Percentiles rank a stretch among this genome's conserved stretches.
Evolutionary conservation across 2,888 invertebrate species (phyloP).

Genomic region (Harpalus rubripes): DNA sequence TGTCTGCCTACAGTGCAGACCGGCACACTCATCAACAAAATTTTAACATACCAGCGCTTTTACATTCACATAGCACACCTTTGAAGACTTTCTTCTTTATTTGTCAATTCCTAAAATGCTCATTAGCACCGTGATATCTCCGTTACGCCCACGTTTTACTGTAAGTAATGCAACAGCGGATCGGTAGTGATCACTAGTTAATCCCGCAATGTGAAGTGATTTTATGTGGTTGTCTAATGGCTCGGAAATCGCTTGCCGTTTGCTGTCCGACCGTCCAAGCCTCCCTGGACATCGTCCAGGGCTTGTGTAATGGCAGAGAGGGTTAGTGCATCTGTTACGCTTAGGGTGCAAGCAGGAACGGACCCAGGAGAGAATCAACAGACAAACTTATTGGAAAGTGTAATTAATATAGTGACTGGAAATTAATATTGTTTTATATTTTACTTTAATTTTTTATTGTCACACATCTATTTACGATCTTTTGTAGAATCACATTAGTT

Average conservation of each 20-base stretch:
- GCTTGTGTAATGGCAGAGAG: constrained; percentile 17
- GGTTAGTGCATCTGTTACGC: constrained; percentile 37
- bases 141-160: background rate
- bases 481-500: too few species aligned
- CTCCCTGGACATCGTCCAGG: constrained; percentile 17
- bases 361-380: background rate
- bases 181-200: background rate
- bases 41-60: too few species aligned
- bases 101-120: too few species aligned
- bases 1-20: too few species aligned
- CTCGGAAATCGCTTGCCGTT: constrained; percentile 38
- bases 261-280: background rate
- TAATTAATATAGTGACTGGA: too few species aligned
- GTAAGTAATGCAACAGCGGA: background rate
- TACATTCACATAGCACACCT: too few species aligned
- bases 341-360: constrained; percentile 14
- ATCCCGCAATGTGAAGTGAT: constrained; percentile 48
- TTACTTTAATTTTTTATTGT: too few species aligned
- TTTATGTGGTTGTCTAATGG: constrained; percentile 51
- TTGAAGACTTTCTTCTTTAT: too few species aligned
- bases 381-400: too few species aligned
- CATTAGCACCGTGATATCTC: background rate
- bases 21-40: too few species aligned
- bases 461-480: too few species aligned
- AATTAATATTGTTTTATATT: too few species aligned